These are phyloP conservation scores for Saiga tatarica DNA, from an alignment of 2,113 vertebrate species.

Conservation along the genomic window DNA sequence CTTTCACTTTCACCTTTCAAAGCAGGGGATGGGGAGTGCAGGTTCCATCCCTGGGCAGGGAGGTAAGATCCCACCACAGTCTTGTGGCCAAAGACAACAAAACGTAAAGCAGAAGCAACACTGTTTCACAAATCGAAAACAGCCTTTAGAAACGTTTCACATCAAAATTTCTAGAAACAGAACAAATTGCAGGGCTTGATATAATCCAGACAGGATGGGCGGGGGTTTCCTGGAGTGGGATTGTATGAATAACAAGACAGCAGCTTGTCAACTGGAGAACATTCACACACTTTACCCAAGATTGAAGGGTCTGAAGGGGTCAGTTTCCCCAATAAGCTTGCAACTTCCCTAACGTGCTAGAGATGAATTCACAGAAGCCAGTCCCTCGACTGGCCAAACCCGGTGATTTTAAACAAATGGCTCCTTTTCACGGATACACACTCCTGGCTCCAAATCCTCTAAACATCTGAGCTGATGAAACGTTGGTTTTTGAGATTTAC, in stretches of 20 bases:
- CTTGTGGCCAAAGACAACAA: not conserved
- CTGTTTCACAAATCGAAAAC: not conserved
- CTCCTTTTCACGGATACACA: not conserved
- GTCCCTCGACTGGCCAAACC: not conserved
- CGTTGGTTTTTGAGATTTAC: not conserved
- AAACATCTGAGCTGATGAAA: not conserved
- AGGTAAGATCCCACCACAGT: not conserved
- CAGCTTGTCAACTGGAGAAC: not conserved
- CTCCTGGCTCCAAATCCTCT: not conserved
- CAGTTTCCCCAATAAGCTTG: not conserved
- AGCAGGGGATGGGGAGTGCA: not conserved
- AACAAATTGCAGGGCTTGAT: not conserved
- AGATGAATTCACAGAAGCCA: not conserved
- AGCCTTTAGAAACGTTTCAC: not conserved
- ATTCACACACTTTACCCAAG: not conserved
- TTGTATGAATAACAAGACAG: rapidly evolving
- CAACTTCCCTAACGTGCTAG: not conserved
- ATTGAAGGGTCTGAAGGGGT: rapidly evolving
- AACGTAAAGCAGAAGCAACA: not conserved
- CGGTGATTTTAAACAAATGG: not conserved
- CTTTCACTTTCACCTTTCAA: not conserved
- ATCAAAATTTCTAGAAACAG: not conserved
- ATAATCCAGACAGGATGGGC: not conserved
- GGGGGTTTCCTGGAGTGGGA: rapidly evolving
- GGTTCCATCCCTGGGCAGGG: not conserved